Evolutionary conservation across 2,797 vertebrate genomes (phyloP), one percentile per base, ranked within the genome.

Genomic region (Semotilus atromaculatus): DNA sequence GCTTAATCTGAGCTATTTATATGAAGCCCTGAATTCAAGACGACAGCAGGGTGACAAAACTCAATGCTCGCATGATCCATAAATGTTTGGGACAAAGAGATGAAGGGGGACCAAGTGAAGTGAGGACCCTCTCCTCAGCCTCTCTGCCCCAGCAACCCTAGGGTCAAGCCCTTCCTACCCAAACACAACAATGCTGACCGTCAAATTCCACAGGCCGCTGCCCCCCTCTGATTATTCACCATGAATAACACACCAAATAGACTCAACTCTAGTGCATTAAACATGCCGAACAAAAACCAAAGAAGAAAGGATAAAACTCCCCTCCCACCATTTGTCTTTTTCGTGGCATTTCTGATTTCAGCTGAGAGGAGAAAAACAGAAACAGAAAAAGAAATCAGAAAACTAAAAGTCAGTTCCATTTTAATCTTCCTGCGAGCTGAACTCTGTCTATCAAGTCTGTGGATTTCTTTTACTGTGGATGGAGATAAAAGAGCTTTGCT

Each of bases 121-220:
- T 1, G 2, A 71, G 62, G 68, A 81, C 66, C 76, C 48, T 81
- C 38, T 77, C 26, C 16, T 21, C 71, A 62, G 23, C 34, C 81
- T 45, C 18, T 58, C 19, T 31, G 36, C 31, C 76, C 76, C 55
- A 53, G 31, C 55, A 62, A 71, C 79, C 81, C 72, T 31, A 40
- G 87, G 89, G 87, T 91, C 89, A 85, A 31, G 55, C 58, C 83
- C 85, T 85, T 34, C 23, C 68, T 64, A 72, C 51, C 82, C 55
- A 55, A 85, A 82, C 70, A 58, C 53, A n/a, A 38, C 55, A 85
- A 77, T 81, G 62, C 86, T 80, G 89, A 88, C 81, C 53, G 9
- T 70, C 67, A 71, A 83, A 90, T 88, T 89, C 87, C 77, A 68
- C 62, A 86, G 85, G 29, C 51, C 64, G 34, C 14, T 26, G 45